These are phyloP conservation scores for Dallia pectoralis DNA, from an alignment of 2,797 vertebrate genomes.

Conservation along the genomic window DNA sequence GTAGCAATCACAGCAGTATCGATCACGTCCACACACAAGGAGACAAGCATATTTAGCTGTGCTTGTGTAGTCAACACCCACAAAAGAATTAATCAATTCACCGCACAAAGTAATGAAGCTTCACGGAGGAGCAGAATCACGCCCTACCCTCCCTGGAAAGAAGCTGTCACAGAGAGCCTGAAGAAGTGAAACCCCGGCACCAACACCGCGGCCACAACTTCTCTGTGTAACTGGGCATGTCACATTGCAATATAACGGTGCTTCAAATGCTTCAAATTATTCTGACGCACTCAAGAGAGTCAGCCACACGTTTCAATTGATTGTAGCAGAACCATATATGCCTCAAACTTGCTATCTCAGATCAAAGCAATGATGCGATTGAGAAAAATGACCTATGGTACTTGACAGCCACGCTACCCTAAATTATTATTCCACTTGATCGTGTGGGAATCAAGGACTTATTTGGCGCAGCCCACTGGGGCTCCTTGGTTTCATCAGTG, in stretches of 20 bases:
- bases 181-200: conserved; percentile 17
- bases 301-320: no score
- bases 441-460: conserved; percentile 30
- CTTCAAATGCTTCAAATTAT: conserved; percentile 12
- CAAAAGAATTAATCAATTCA: conserved; percentile 32
- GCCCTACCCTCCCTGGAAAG: background rate
- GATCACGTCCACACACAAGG: background rate
- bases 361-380: no score
- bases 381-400: no score
- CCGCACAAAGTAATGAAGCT: conserved; percentile 14
- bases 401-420: no score
- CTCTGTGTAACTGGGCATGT: conserved; percentile 57
- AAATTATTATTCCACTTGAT: conserved; percentile 53
- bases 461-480: conserved; percentile 48
- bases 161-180: background rate
- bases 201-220: conserved; percentile 40
- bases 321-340: no score
- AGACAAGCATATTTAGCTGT: background rate
- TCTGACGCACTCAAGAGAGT: no score
- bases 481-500: conserved; percentile 24
- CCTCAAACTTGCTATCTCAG: no score
- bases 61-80: background rate
- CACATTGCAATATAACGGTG: conserved; percentile 62
- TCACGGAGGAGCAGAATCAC: background rate
- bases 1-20: no score